A percentile compares a stretch with the other conserved stretches of the same genome.
These are phyloP conservation scores for Acleris emargana DNA, from an alignment of 2,888 invertebrate species.

Conservation along the genomic window DNA sequence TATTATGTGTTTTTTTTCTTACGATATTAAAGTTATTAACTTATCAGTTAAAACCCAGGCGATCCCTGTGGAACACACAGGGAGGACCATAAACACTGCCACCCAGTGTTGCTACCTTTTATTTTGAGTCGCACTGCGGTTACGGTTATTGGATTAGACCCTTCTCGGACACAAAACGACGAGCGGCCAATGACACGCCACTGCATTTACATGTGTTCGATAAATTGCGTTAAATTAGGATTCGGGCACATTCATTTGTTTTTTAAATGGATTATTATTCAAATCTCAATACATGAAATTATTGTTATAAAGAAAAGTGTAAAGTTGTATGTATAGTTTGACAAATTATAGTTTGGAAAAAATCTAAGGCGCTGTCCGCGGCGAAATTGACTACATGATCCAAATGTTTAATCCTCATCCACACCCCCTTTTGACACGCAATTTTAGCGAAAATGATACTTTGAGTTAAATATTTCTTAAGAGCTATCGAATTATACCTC, in stretches of 20 bases:
- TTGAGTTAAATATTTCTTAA: too few species aligned
- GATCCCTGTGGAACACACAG: conserved; percentile 55
- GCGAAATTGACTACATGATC: too few species aligned
- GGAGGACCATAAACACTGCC: conserved; percentile 57
- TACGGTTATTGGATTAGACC: conserved; percentile 41
- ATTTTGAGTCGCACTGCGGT: conserved; percentile 38
- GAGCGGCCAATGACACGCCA: conserved; percentile 4
- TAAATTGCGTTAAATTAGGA: conserved; percentile 19
- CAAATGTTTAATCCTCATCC: too few species aligned
- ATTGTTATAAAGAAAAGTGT: too few species aligned
- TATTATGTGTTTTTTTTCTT: neutral
- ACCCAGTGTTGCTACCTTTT: conserved; percentile 56
- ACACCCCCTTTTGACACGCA: too few species aligned
- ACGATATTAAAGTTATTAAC: conserved; percentile 8
- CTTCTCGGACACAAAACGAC: conserved; percentile 28
- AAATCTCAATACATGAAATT: too few species aligned
- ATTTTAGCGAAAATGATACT: too few species aligned
- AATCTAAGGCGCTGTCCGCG: too few species aligned
- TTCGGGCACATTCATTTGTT: neutral
- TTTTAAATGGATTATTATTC: neutral
- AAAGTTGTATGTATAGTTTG: too few species aligned
- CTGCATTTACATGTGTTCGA: conserved; percentile 12
- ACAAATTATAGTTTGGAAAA: too few species aligned
- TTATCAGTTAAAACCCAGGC: conserved; percentile 25
- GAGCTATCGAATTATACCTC: too few species aligned